Evolutionary conservation across 1,140 invertebrate species (phyloP), one percentile per base, ranked within the genome.

Genomic region (Camponotus vicinus): DNA sequence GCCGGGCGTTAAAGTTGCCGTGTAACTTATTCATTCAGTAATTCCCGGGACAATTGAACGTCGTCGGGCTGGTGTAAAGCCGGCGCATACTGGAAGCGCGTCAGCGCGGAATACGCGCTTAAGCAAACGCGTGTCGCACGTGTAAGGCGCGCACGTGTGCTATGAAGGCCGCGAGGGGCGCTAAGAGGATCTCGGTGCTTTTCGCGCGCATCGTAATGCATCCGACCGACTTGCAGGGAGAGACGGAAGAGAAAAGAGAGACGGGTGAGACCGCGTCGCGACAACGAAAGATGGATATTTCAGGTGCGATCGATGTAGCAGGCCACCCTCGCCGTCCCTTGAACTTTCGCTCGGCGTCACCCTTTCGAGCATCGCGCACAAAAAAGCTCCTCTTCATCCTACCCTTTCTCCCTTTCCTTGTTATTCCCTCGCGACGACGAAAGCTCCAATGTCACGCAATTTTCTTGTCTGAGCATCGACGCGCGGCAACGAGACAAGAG

Each of bases 261-360:
- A 69, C 32, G 71, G 37, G 45, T 34, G 86, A 49, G 57, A 75
- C 59, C 57, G 64, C 69, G 87, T 73, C 82, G 61, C 78, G 82
- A 85, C 75, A 59, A 73, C 45, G 61, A 61, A 66, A 88, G 67
- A 84, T 82, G 84, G 87, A 64, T 87, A 76, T 88, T 88, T 73
- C 89, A 92, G 90, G 91, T 92, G 77, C 91, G 91, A 92, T 92
- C 91, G 91, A 92, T 92, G 90, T 89, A 85, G 84, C 86, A 76
- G 76, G 79, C 71, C 85, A 85, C 83, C 80, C 87, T 88, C 79
- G 69, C 59, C 73, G 80, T 86, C 67, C 49, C 87, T 69, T 83
- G 63, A 80, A 86, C 88, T 71, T 86, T 83, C 67, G 63, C 73
- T 86, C 75, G 70, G 75, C 73, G 42, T 67, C 57, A 84, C 73